phyloP scores from a whole-genome alignment of 2,888 invertebrate species.

The Pardosa pseudoannulata region DNA sequence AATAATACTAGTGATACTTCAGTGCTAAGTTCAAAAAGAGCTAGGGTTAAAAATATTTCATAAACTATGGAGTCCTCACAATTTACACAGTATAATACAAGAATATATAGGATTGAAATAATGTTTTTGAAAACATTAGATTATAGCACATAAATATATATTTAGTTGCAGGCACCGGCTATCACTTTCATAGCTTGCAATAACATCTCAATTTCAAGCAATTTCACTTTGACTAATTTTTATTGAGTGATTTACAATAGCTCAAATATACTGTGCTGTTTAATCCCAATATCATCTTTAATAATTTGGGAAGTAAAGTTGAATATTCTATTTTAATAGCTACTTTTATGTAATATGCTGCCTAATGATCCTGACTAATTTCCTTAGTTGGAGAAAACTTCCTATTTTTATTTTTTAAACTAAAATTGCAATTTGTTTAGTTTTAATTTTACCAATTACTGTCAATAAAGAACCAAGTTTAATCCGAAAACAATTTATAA shows the following conservation, averaged over 20 bases:
- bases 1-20: no score
- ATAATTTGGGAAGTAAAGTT: conserved; percentile 34
- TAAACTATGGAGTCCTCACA: background rate
- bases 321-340: conserved; percentile 43
- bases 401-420: conserved; percentile 19
- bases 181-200: conserved; percentile 22
- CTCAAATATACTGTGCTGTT: conserved; percentile 41
- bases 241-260: conserved; percentile 5
- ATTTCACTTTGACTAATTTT: conserved; percentile 20
- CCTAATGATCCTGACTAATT: background rate
- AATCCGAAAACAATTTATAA: conserved; percentile 45
- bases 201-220: conserved; percentile 17
- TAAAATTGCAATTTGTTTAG: conserved; percentile 1
- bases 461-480: conserved; percentile 24
- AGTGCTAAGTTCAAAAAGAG: background rate
- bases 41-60: background rate
- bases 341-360: conserved; percentile 31
- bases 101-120: background rate
- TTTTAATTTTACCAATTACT: conserved; percentile 15
- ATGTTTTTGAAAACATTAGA: conserved; percentile 9
- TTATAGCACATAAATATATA: conserved; percentile 14
- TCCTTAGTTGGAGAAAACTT: conserved; percentile 23
- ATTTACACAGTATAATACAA: background rate
- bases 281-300: conserved; percentile 25
- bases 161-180: conserved; percentile 18